Evolutionary conservation across 2,888 invertebrate genomes (phyloP).

Genomic region (Pseudoips prasinana): DNA sequence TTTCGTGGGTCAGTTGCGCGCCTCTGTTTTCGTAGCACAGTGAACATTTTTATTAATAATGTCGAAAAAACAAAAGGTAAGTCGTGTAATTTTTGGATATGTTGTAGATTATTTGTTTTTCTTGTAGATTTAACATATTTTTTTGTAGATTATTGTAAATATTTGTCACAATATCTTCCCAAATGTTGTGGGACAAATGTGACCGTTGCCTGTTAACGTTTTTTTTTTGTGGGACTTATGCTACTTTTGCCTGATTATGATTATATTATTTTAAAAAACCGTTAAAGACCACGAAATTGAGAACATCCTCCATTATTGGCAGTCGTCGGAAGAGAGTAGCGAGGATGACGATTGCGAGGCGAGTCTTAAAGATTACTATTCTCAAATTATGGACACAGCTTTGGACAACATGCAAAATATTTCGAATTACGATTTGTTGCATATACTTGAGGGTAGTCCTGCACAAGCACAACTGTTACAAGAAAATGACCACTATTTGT

Average conservation of each 20-base stretch:
- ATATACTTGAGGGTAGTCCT: constrained; percentile 7
- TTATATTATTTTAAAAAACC: constrained; percentile 7
- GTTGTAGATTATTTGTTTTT: no score
- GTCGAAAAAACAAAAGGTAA: no score
- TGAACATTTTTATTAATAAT: no score
- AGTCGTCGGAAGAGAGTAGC: constrained; percentile 11
- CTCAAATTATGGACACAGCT: constrained; percentile 5
- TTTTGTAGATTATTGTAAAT: no score
- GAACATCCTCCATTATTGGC: constrained; percentile 10
- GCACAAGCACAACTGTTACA: no score
- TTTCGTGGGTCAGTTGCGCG: no score
- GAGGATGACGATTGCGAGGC: constrained; percentile 9
- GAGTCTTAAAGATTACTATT: constrained; percentile 8
- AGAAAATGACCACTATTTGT: no score
- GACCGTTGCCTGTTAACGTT: constrained; percentile 9
- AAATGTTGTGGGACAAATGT: no score
- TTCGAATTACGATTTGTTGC: constrained; percentile 4
- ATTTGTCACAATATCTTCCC: no score
- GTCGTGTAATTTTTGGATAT: no score
- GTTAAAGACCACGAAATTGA: constrained; percentile 12
- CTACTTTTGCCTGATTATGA: constrained; percentile 7
- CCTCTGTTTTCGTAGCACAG: no score
- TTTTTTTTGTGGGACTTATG: constrained; percentile 8
- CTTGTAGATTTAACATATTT: no score
- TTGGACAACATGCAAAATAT: constrained; percentile 7